phyloP scores from a whole-genome alignment of 2,797 vertebrate genomes.

The Peromyscus aztecus region DNA sequence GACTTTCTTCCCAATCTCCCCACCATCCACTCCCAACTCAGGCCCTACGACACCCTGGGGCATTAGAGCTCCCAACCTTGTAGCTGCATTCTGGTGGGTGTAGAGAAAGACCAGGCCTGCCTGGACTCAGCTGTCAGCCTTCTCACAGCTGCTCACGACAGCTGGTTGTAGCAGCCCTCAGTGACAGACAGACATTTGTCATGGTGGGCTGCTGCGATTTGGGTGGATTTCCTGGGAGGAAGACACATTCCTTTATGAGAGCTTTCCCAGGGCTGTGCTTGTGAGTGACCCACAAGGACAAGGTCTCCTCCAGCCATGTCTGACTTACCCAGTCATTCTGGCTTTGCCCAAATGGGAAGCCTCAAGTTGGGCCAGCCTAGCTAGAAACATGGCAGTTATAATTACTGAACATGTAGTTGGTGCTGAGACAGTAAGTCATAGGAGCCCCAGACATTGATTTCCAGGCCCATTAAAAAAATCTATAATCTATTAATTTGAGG shows the following conservation, averaged over 20 bases:
- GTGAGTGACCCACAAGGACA: neutral
- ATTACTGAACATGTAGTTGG: neutral
- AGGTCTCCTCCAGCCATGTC: neutral
- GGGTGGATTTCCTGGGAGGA: slow-evolving; percentile 54
- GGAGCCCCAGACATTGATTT: neutral
- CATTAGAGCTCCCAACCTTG: neutral
- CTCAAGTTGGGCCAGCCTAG: neutral
- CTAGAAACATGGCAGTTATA: neutral
- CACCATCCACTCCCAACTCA: neutral
- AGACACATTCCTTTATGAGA: slow-evolving; percentile 49
- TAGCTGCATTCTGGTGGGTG: neutral
- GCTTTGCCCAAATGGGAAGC: neutral
- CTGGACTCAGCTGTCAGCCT: neutral
- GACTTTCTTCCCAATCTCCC: neutral
- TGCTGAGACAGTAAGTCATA: neutral
- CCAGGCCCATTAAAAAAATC: neutral
- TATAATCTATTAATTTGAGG: neutral
- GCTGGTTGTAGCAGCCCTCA: slow-evolving; percentile 4
- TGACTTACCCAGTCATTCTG: neutral
- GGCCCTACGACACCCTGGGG: neutral
- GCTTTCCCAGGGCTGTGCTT: neutral
- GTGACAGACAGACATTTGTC: slow-evolving; percentile 11
- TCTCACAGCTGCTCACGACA: neutral
- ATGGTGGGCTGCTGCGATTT: slow-evolving; percentile 33
- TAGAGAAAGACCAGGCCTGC: neutral